Conservation (phyloP, 2,797 vertebrate genomes). For the Petrocephalus schoutedeni region DNA sequence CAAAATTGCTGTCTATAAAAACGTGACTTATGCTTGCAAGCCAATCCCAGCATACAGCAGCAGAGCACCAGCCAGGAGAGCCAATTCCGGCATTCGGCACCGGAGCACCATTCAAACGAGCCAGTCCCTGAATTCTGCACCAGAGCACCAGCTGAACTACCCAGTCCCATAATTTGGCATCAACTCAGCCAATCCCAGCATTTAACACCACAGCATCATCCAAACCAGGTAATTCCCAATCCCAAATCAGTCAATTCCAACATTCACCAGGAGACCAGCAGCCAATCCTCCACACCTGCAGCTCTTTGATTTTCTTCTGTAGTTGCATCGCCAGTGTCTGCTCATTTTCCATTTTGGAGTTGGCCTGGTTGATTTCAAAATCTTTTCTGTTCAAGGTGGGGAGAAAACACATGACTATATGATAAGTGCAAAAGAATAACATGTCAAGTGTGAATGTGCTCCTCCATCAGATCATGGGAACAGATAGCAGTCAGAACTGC, state of each 20-base stretch:
- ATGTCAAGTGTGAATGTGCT: not conserved
- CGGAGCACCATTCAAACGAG: no score
- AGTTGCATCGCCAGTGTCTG: conserved; percentile 74
- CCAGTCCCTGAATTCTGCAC: no score
- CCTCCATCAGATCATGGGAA: not conserved
- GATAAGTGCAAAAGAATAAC: not conserved
- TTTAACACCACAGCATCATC: not conserved
- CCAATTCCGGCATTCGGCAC: no score
- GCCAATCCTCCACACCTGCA: conserved; percentile 63
- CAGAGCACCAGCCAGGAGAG: no score
- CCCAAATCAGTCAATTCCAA: not conserved
- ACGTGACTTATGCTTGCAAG: not conserved
- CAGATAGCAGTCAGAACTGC: not conserved
- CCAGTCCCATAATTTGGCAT: not conserved
- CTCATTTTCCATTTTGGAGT: conserved; percentile 78
- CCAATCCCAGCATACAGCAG: no score
- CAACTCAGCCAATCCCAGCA: not conserved
- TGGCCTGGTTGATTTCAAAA: conserved; percentile 79
- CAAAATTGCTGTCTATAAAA: not conserved
- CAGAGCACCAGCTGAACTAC: no score
- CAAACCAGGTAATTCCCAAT: not conserved
- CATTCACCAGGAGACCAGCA: not conserved
- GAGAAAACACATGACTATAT: not conserved
- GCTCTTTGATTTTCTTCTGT: conserved; percentile 90
- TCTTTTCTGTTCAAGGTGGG: conserved; percentile 69